Evolutionary conservation across 2,888 invertebrate genomes (phyloP), one percentile per base, ranked within the genome.

Genomic region (Halocaridina rubra): DNA sequence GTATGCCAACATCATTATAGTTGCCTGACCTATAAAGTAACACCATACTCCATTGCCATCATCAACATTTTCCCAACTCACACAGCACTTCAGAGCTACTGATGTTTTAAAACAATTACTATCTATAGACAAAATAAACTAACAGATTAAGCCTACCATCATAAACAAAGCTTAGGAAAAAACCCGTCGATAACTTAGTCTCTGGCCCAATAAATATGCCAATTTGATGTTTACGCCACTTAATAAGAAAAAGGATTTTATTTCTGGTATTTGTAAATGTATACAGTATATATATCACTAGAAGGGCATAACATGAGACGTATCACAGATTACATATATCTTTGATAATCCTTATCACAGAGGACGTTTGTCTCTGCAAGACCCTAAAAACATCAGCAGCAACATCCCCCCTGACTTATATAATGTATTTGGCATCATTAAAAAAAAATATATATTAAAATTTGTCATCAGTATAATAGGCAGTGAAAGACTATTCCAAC

Each of bases 261-360:
- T 79, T 79, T 67, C 32, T 57, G 30, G 59, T 74, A 72, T n/a
- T 71, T 80, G 59, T 59, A 71, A n/a, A n/a, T 46, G 16, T 46
- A 46, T 46, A 46, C 46, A 13, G 46, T 46, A 46, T 46, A 46
- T 59, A 59, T 61, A 72, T 69, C 61, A 57, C 82, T 39, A 59
- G 71, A 69, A 71, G 29, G 77, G 67, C 61, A 71, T 77, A 39
- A 53, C 77, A 78, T 74, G 61, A 78, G 76, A 82, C 77, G 67
- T 82, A 82, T 82, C 82, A 82, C 82, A 82, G 82, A 61, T 78
- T 72, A 82, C 77, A 76, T 82, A 78, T 78, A 82, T 82, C 82
- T 82, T 82, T 82, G 82, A 82, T 82, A 82, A 82, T 71, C 69
- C 77, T 77, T 82, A 82, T 82, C 82, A 82, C 82, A 82, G 82